Conservation (phyloP, 2,888 invertebrate species). For the Drosophila pegasa region DNA sequence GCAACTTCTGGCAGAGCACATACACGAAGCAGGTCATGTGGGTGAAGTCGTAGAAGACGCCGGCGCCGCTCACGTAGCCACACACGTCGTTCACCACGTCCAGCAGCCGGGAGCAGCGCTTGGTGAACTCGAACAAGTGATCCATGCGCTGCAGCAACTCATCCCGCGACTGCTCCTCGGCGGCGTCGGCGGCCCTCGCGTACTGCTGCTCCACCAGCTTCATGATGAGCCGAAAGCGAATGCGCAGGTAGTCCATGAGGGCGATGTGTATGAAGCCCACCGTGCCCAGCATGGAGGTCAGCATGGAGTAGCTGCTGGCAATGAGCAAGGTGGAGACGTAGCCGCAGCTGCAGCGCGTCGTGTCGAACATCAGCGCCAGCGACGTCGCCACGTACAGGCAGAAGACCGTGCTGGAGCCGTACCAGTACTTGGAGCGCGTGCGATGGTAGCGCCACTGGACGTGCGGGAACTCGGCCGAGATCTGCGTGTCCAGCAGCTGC, state of each 20-base stretch:
- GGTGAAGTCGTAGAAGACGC: slow-evolving; percentile 79
- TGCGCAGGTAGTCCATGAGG: slow-evolving; percentile 77
- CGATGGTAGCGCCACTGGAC: slow-evolving; percentile 79
- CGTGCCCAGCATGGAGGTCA: slow-evolving; percentile 64
- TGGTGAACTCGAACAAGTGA: slow-evolving; percentile 49
- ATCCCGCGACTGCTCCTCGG: neutral
- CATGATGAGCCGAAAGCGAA: slow-evolving; percentile 76
- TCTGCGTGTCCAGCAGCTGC: slow-evolving; percentile 63
- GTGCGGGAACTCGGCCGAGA: slow-evolving; percentile 60
- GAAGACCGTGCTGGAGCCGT: slow-evolving; percentile 42
- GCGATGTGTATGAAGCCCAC: slow-evolving; percentile 68
- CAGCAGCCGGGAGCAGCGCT: slow-evolving; percentile 67
- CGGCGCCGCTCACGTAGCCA: slow-evolving; percentile 48
- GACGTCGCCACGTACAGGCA: slow-evolving; percentile 50
- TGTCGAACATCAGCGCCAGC: slow-evolving; percentile 62
- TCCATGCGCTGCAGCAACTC: slow-evolving; percentile 36
- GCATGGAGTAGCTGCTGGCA: slow-evolving; percentile 62
- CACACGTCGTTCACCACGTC: slow-evolving; percentile 69
- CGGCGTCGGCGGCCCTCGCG: neutral
- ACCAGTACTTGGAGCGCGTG: slow-evolving; percentile 65
- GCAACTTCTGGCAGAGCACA: slow-evolving; percentile 76
- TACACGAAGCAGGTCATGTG: slow-evolving; percentile 76
- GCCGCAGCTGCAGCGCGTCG: slow-evolving; percentile 71
- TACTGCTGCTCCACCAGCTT: slow-evolving; percentile 61
- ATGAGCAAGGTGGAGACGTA: slow-evolving; percentile 64